Evolutionary conservation across 2,888 invertebrate genomes (phyloP).

Genomic region (Drosophila helvetica): DNA sequence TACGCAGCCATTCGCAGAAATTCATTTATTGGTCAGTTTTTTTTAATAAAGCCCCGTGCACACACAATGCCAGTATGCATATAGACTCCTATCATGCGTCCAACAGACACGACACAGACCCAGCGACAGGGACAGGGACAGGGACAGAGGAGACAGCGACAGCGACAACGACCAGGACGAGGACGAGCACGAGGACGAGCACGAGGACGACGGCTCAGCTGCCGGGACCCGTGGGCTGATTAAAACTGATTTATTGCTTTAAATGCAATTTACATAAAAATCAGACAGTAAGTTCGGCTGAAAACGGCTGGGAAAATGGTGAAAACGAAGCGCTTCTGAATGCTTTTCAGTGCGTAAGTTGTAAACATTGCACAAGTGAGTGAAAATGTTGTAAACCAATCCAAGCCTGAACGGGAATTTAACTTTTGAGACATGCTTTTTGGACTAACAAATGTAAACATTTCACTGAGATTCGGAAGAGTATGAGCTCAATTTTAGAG

Average conservation of each 20-base stretch:
- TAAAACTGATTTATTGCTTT: conserved; percentile 78
- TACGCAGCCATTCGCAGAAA: conserved; percentile 34
- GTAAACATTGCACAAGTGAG: conserved; percentile 37
- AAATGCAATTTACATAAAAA: conserved; percentile 78
- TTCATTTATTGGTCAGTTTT: conserved; percentile 42
- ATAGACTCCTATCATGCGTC: conserved; percentile 53
- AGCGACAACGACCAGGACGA: conserved; percentile 21
- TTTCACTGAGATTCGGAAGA: background rate
- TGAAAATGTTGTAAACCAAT: background rate
- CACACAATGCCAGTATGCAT: conserved; percentile 44
- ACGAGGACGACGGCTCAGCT: conserved; percentile 54
- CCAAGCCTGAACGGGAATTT: background rate
- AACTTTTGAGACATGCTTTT: background rate
- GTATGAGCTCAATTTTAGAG: background rate
- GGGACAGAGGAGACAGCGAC: conserved; percentile 7
- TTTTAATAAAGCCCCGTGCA: conserved; percentile 63
- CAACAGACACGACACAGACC: conserved; percentile 34
- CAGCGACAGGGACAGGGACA: conserved; percentile 3
- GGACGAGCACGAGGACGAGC: background rate
- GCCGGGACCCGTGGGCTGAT: conserved; percentile 64
- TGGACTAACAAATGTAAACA: too few species aligned
- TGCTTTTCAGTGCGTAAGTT: conserved; percentile 55
- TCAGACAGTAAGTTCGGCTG: conserved; percentile 39
- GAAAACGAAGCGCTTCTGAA: conserved; percentile 51
- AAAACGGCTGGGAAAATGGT: background rate